Percentiles rank a stretch among this genome's conserved stretches.
These are phyloP conservation scores for Rousettus madagascariensis DNA, from an alignment of 2,797 vertebrate species.

Conservation along the genomic window DNA sequence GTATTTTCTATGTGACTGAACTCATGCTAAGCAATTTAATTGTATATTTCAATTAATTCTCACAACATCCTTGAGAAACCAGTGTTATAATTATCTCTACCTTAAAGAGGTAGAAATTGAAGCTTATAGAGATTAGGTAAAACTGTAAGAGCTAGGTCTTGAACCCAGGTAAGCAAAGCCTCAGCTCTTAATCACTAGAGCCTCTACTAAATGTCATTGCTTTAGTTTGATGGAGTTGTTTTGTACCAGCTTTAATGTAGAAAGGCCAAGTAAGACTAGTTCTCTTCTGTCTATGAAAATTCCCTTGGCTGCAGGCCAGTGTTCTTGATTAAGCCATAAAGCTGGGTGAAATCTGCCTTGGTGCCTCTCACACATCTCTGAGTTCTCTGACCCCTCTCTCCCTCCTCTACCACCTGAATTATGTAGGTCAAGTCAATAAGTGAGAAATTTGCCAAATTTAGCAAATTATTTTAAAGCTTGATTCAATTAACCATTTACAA, in stretches of 20 bases:
- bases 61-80: conserved; percentile 19
- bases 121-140: neutral
- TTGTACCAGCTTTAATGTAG: neutral
- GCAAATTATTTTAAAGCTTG: neutral
- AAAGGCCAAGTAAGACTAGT: neutral
- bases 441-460: neutral
- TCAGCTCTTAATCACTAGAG: neutral
- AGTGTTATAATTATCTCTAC: neutral
- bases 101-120: conserved; percentile 19
- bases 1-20: neutral
- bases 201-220: neutral
- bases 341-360: neutral
- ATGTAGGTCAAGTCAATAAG: neutral
- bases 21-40: conserved; percentile 32
- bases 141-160: conserved; percentile 5
- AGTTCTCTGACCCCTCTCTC: neutral
- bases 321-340: neutral
- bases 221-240: neutral
- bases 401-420: neutral
- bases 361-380: neutral
- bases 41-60: neutral
- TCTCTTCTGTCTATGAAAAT: neutral
- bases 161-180: neutral
- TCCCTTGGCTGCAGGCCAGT: neutral
- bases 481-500: neutral